Evolutionary conservation across 2,113 vertebrate genomes (phyloP).

Genomic region (Falcunculus frontatus): DNA sequence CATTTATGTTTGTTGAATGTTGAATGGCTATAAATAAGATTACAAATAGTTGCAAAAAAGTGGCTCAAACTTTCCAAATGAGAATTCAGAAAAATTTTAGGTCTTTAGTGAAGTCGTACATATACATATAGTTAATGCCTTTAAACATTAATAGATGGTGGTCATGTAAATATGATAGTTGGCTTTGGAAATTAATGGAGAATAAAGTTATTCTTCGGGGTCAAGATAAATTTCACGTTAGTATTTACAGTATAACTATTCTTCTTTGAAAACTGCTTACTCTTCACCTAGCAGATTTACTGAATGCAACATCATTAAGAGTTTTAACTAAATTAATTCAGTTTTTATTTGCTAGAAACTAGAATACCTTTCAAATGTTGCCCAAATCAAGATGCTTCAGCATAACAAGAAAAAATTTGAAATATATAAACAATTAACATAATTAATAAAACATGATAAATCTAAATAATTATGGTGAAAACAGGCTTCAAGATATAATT

Average conservation of each 20-base stretch:
- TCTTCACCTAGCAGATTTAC: neutral
- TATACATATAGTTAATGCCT: neutral
- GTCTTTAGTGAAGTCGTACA: neutral
- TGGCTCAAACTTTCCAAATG: neutral
- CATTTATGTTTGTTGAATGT: neutral
- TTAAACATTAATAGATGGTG: neutral
- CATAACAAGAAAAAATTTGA: neutral
- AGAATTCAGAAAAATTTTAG: neutral
- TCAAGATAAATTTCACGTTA: neutral
- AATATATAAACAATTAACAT: neutral
- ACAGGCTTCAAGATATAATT: neutral
- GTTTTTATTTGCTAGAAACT: neutral
- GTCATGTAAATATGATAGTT: neutral
- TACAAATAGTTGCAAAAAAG: neutral
- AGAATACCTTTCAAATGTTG: neutral
- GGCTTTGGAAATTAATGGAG: neutral
- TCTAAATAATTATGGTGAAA: neutral
- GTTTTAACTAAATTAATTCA: neutral
- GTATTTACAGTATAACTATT: neutral
- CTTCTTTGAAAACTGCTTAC: neutral
- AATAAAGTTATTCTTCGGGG: neutral
- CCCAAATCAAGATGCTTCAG: neutral
- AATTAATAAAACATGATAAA: neutral
- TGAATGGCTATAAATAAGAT: neutral
- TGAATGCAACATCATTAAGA: neutral